phyloP scores from a whole-genome alignment of 2,797 vertebrate species.

The Anguilla obscura region DNA sequence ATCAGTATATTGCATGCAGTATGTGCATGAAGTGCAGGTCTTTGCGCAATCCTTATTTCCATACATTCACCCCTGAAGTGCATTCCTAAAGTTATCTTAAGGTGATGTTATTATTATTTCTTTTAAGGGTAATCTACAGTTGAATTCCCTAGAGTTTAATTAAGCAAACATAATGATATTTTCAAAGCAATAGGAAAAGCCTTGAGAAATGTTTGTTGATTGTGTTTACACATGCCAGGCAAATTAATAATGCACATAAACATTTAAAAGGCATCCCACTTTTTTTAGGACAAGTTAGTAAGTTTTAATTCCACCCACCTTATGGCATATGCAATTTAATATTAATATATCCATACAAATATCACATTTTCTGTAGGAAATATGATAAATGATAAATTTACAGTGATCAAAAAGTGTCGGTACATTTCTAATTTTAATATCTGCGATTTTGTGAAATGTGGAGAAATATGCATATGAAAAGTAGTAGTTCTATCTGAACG shows the following conservation, averaged over 20 bases:
- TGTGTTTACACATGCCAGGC: background rate
- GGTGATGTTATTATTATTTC: background rate
- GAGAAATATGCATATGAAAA: background rate
- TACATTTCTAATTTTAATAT: background rate
- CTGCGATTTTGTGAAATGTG: background rate
- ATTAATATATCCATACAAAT: background rate
- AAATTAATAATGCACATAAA: slow-evolving; percentile 13
- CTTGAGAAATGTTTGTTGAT: background rate
- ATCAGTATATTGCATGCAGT: background rate
- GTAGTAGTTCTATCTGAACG: background rate
- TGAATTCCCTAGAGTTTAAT: slow-evolving; percentile 9
- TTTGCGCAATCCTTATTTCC: background rate
- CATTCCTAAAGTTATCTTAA: background rate
- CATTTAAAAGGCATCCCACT: background rate
- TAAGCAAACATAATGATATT: slow-evolving; percentile 8
- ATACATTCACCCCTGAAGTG: background rate
- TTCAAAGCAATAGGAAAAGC: slow-evolving; percentile 1
- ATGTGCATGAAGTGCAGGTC: background rate
- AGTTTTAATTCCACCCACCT: background rate
- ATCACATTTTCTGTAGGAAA: background rate
- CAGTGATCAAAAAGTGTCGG: background rate
- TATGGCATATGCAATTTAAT: background rate
- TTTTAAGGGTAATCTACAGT: background rate
- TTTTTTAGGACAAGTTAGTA: background rate
- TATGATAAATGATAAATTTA: background rate